Percentiles rank a stretch among this genome's conserved stretches.
phyloP scores from a whole-genome alignment of 1,140 invertebrate species.

The Neelides sp. region DNA sequence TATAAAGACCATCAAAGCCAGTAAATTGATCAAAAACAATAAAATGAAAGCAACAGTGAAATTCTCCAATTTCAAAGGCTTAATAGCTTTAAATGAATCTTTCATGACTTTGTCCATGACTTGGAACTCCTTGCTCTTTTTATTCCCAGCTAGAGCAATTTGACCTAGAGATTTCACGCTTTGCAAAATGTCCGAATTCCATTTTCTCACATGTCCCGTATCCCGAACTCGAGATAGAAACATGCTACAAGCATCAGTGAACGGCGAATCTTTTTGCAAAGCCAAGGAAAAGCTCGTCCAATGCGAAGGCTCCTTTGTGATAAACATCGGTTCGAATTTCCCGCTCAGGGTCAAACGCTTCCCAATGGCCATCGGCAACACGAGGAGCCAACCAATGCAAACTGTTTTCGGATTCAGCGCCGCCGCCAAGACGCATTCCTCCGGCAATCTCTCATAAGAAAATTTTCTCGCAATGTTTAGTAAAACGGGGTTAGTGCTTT shows the following conservation, averaged over 20 bases:
- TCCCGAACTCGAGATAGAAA: neutral
- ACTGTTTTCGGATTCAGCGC: slow-evolving; percentile 4
- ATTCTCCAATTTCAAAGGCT: too few species aligned
- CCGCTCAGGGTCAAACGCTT: slow-evolving; percentile 7
- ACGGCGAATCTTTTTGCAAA: slow-evolving; percentile 5
- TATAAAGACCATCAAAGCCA: too few species aligned
- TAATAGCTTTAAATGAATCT: too few species aligned
- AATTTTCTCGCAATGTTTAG: neutral
- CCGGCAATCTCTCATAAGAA: neutral
- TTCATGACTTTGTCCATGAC: too few species aligned
- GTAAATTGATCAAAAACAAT: too few species aligned
- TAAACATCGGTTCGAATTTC: neutral
- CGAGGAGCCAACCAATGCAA: slow-evolving; percentile 6
- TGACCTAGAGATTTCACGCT: too few species aligned
- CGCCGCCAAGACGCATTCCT: neutral
- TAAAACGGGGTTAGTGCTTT: neutral
- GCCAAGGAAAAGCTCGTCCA: neutral
- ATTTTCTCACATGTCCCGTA: slow-evolving; percentile 2
- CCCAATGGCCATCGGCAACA: neutral
- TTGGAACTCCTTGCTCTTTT: too few species aligned
- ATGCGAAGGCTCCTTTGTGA: neutral
- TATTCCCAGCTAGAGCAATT: too few species aligned
- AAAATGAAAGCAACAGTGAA: too few species aligned
- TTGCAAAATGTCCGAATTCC: slow-evolving; percentile 4
- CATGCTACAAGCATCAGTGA: neutral